Conservation (phyloP, 2,888 invertebrate genomes). For the Lordiphosa andalusiaca region DNA sequence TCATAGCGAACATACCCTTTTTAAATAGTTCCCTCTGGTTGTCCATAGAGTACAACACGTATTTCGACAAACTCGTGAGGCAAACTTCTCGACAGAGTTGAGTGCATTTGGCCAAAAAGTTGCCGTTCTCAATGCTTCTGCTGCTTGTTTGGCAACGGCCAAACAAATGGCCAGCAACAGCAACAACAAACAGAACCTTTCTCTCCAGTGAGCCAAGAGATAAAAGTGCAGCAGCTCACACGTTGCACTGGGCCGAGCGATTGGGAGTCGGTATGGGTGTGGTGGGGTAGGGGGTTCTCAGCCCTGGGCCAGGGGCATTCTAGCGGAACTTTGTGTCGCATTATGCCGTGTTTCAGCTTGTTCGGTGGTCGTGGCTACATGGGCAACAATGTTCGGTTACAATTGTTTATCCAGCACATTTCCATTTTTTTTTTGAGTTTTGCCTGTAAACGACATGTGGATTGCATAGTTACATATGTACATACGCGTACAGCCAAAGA, state of each 20-base stretch:
- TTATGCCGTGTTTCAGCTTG: conserved; percentile 55
- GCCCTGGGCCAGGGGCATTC: conserved; percentile 54
- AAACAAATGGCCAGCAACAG: conserved; percentile 60
- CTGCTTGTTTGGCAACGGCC: conserved; percentile 41
- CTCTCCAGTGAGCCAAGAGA: conserved; percentile 33
- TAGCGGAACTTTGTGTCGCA: conserved; percentile 72
- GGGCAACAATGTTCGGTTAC: conserved; percentile 50
- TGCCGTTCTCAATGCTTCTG: conserved; percentile 43
- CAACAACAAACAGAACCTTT: conserved; percentile 51
- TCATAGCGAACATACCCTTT: too few relatives aligned
- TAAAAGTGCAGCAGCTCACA: conserved; percentile 43
- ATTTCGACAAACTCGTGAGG: conserved; percentile 52
- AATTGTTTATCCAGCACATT: conserved; percentile 43
- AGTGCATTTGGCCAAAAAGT: conserved; percentile 64
- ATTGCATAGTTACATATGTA: conserved; percentile 33
- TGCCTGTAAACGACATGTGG: conserved; percentile 37
- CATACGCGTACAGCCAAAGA: conserved; percentile 34
- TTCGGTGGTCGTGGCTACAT: conserved; percentile 65
- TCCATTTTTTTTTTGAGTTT: conserved; percentile 8
- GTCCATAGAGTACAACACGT: too few relatives aligned
- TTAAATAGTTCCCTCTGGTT: too few relatives aligned
- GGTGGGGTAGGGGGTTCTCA: conserved; percentile 4
- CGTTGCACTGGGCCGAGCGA: conserved; percentile 27
- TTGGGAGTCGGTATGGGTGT: conserved; percentile 32
- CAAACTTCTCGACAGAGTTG: conserved; percentile 40